phyloP scores from a whole-genome alignment of 2,888 invertebrate genomes.

The Ceramica pisi region DNA sequence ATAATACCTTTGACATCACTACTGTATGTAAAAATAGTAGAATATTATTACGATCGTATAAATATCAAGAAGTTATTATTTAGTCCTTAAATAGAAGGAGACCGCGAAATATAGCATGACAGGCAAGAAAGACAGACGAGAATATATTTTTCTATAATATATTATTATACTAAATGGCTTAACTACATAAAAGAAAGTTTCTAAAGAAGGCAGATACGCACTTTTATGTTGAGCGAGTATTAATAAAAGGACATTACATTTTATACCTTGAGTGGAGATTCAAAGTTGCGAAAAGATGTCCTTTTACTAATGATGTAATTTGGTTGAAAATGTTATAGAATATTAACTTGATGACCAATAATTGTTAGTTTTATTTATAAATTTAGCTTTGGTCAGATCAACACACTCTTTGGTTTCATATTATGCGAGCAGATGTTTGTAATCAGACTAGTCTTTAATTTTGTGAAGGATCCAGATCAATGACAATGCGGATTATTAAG shows the following conservation, averaged over 20 bases:
- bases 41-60: slow-evolving; percentile 49
- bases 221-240: slow-evolving; percentile 47
- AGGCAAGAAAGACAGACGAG: slow-evolving; percentile 56
- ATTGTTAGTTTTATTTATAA: slow-evolving; percentile 28
- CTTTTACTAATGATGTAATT: not conserved
- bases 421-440: not conserved
- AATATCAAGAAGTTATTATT: slow-evolving; percentile 61
- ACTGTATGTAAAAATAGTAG: slow-evolving; percentile 50
- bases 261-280: not conserved
- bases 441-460: not conserved
- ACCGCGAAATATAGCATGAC: slow-evolving; percentile 43
- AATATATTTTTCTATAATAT: slow-evolving; percentile 60
- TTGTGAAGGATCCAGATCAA: not conserved
- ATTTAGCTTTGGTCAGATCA: slow-evolving; percentile 32
- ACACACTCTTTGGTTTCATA: slow-evolving; percentile 32
- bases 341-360: not conserved
- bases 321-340: not conserved
- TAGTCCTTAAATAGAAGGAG: slow-evolving; percentile 40
- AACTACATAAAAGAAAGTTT: slow-evolving; percentile 50
- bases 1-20: slow-evolving; percentile 42
- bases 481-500: not conserved
- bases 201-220: slow-evolving; percentile 50
- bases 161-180: slow-evolving; percentile 58
- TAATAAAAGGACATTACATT: not conserved
- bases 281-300: slow-evolving; percentile 6